Conservation (phyloP, 2,113 vertebrate genomes). For the Cygnus buccinator region DNA sequence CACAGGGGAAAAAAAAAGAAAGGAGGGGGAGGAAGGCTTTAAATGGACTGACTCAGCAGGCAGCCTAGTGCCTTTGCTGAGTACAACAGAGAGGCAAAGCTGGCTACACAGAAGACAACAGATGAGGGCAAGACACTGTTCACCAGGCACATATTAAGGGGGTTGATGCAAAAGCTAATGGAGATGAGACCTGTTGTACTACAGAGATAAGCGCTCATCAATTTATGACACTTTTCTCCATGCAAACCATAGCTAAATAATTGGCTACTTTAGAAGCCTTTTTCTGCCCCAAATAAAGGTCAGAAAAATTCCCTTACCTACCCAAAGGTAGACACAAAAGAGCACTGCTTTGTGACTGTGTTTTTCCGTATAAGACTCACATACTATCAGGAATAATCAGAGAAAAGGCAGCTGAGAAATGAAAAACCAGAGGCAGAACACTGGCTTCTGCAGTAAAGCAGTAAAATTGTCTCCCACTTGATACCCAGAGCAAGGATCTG, state of each 20-base stretch:
- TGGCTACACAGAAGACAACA: not conserved
- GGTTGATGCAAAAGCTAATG: not conserved
- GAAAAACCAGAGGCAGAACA: not conserved
- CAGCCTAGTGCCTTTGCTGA: not conserved
- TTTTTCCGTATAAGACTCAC: not conserved
- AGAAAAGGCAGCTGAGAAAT: not conserved
- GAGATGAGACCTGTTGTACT: not conserved
- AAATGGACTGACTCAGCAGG: not conserved
- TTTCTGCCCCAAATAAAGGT: not conserved
- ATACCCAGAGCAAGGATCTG: not conserved
- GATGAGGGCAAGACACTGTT: not conserved
- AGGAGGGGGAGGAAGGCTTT: not conserved
- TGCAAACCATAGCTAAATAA: not conserved
- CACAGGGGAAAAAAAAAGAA: not conserved
- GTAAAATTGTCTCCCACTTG: not conserved
- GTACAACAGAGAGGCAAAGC: not conserved
- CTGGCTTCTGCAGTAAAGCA: not conserved
- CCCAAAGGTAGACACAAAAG: not conserved
- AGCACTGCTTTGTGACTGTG: not conserved
- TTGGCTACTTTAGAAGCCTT: not conserved
- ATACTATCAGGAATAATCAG: not conserved
- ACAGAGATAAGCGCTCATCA: not conserved
- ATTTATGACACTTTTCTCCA: not conserved
- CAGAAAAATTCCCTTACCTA: not conserved
- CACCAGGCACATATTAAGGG: not conserved